These are phyloP conservation scores for Drosophila sordidula DNA, from an alignment of 2,888 invertebrate species.

Conservation along the genomic window DNA sequence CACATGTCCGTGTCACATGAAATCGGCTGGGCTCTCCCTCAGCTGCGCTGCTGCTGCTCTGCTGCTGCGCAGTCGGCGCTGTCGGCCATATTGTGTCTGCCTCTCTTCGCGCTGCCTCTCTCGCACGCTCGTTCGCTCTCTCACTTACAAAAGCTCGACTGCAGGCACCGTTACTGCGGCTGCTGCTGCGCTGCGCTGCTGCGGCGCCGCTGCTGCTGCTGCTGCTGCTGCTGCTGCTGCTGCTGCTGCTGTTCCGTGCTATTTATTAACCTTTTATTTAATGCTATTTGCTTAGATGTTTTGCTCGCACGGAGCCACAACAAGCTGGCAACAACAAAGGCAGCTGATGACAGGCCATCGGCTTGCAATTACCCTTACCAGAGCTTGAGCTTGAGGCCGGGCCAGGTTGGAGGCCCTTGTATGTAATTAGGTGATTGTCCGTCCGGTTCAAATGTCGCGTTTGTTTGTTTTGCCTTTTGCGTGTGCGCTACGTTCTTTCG, in stretches of 20 bases:
- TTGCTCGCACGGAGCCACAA: slow-evolving; percentile 34
- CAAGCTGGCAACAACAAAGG: slow-evolving; percentile 33
- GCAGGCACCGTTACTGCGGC: slow-evolving; percentile 45
- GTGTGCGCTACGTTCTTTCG: slow-evolving; percentile 25
- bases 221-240: slow-evolving; percentile 11
- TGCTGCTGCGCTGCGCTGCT: slow-evolving; percentile 21
- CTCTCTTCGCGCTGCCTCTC: slow-evolving; percentile 27
- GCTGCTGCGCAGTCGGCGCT: slow-evolving; percentile 39
- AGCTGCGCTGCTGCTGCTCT: slow-evolving; percentile 11
- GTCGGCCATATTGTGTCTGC: slow-evolving; percentile 72
- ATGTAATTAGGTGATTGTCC: slow-evolving; percentile 78
- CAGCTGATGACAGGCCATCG: slow-evolving; percentile 78
- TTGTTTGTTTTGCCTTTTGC: slow-evolving; percentile 57
- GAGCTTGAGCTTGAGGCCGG: slow-evolving; percentile 8
- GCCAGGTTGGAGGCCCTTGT: slow-evolving; percentile 22
- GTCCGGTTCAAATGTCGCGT: slow-evolving; percentile 76
- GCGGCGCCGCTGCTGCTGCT: slow-evolving; percentile 13
- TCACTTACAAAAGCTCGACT: slow-evolving; percentile 25
- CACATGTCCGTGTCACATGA: slow-evolving; percentile 66
- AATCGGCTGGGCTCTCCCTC: slow-evolving; percentile 18
- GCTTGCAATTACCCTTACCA: slow-evolving; percentile 72
- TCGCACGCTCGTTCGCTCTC: slow-evolving; percentile 17
- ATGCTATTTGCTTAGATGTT: slow-evolving; percentile 73
- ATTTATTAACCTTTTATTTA: slow-evolving; percentile 80
- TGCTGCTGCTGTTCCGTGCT: slow-evolving; percentile 48